phyloP scores from a whole-genome alignment of 2,888 invertebrate species.

The Hybos culiciformis region DNA sequence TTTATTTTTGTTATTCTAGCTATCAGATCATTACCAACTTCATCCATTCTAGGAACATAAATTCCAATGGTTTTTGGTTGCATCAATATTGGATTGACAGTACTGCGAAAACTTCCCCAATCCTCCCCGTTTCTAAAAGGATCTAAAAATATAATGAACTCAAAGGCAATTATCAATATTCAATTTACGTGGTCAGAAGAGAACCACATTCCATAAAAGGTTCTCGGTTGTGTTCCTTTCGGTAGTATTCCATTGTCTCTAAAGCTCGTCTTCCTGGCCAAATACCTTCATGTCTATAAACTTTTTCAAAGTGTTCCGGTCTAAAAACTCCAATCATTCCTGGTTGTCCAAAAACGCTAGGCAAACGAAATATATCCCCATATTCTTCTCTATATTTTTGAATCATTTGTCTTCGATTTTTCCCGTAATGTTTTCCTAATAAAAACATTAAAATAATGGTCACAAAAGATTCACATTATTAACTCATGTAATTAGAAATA shows the following conservation, averaged over 20 bases:
- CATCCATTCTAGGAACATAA: constrained; percentile 38
- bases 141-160: constrained; percentile 9
- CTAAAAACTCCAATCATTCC: constrained; percentile 36
- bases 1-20: constrained; percentile 23
- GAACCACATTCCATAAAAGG: constrained; percentile 16
- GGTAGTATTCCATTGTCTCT: constrained; percentile 31
- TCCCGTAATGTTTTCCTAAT: neutral
- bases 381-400: constrained; percentile 13
- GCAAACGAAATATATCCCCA: constrained; percentile 34
- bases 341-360: constrained; percentile 27
- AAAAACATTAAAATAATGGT: no score
- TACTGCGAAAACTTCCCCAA: constrained; percentile 52
- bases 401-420: neutral
- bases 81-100: constrained; percentile 49
- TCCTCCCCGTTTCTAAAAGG: constrained; percentile 43
- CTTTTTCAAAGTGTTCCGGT: constrained; percentile 38
- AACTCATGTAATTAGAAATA: neutral
- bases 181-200: constrained; percentile 10
- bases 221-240: constrained; percentile 21
- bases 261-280: constrained; percentile 35
- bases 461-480: neutral
- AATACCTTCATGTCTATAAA: constrained; percentile 36
- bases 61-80: constrained; percentile 44
- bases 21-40: constrained; percentile 24
- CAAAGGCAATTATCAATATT: neutral